Percentiles rank a stretch among this genome's conserved stretches.
Evolutionary conservation across 2,888 invertebrate species (phyloP).

Genomic region (Nineta flava): DNA sequence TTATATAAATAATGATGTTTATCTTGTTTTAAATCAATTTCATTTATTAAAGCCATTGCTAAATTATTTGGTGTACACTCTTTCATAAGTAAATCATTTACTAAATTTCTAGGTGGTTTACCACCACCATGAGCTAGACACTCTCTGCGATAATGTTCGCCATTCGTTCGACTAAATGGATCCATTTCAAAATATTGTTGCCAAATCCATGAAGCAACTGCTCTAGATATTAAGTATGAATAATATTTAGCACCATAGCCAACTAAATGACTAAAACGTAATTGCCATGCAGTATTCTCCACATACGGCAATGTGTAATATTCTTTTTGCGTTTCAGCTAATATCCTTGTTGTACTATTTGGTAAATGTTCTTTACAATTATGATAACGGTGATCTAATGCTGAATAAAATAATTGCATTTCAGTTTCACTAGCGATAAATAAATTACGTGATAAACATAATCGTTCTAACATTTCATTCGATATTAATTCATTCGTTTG

Average conservation of each 20-base stretch:
- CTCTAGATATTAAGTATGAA: constrained; percentile 88
- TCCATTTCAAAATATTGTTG: constrained; percentile 63
- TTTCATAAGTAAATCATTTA: constrained; percentile 61
- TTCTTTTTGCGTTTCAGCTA: constrained; percentile 58
- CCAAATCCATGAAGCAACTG: constrained; percentile 89
- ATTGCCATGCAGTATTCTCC: constrained; percentile 85
- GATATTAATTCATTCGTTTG: constrained; percentile 75
- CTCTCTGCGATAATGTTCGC: constrained; percentile 59
- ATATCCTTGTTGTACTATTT: constrained; percentile 50
- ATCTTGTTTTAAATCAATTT: constrained; percentile 48
- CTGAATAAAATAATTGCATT: constrained; percentile 77
- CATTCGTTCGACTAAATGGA: constrained; percentile 61
- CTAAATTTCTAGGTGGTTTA: constrained; percentile 58
- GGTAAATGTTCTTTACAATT: constrained; percentile 34
- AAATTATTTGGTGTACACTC: constrained; percentile 60
- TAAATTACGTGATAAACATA: constrained; percentile 73
- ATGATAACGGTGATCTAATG: constrained; percentile 83
- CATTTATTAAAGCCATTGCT: constrained; percentile 64
- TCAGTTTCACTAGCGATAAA: constrained; percentile 84
- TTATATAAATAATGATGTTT: constrained; percentile 12
- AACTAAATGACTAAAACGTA: constrained; percentile 88
- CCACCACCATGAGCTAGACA: constrained; percentile 81
- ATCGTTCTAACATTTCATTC: constrained; percentile 55
- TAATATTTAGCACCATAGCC: constrained; percentile 99
- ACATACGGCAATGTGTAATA: constrained; percentile 83